Evolutionary conservation across 1,140 invertebrate species (phyloP).

Genomic region (Hestina assimilis): DNA sequence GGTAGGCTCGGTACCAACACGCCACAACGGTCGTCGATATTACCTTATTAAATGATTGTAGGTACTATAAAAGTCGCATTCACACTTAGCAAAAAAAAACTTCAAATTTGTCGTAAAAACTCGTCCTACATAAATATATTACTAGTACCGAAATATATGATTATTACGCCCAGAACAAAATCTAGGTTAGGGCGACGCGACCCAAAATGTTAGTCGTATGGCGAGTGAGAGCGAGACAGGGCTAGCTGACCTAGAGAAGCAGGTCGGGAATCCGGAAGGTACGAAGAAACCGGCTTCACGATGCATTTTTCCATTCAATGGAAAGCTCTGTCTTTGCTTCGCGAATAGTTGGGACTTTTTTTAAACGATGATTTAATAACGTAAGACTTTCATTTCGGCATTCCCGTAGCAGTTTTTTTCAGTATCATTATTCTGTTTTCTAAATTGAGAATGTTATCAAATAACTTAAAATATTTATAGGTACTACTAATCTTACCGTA

Average conservation of each 20-base stretch:
- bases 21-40: too few relatives aligned
- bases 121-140: not conserved
- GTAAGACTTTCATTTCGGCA: constrained; percentile 32
- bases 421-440: not conserved
- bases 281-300: constrained; percentile 67
- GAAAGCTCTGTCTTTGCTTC: constrained; percentile 67
- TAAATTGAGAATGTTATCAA: too few relatives aligned
- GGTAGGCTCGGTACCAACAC: too few relatives aligned
- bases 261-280: constrained; percentile 77
- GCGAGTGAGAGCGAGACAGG: constrained; percentile 52
- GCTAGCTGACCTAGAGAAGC: constrained; percentile 69
- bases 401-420: not conserved
- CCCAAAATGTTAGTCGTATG: constrained; percentile 58
- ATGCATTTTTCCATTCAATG: constrained; percentile 76
- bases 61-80: too few relatives aligned
- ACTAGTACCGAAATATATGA: constrained; percentile 19
- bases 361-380: constrained; percentile 20
- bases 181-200: constrained; percentile 73
- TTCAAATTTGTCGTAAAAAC: not conserved
- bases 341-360: constrained; percentile 48
- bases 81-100: not conserved
- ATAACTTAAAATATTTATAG: too few relatives aligned
- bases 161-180: constrained; percentile 50
- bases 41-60: too few relatives aligned
- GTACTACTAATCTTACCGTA: too few relatives aligned